Percentiles rank a stretch among this genome's conserved stretches.
phyloP scores from a whole-genome alignment of 2,888 invertebrate species.

The Caenorhabditis sinica region DNA sequence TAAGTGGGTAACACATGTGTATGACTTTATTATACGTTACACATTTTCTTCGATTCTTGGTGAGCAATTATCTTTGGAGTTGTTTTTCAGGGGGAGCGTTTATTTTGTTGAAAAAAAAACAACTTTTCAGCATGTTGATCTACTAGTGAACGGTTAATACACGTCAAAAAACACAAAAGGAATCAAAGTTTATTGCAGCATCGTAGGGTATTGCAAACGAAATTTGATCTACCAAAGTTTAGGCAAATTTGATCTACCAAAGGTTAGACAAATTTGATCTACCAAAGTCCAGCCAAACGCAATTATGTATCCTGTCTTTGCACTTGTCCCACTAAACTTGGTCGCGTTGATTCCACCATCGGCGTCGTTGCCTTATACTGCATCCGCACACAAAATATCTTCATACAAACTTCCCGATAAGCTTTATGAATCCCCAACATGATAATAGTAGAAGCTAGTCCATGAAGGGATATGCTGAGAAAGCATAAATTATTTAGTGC shows the following conservation, averaged over 20 bases:
- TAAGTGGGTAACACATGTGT: background rate
- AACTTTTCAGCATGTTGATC: no score
- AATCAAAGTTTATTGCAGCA: no score
- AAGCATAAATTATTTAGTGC: constrained; percentile 2
- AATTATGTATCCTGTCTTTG: background rate
- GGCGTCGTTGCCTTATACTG: background rate
- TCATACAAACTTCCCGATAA: constrained; percentile 7
- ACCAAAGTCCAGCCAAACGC: background rate
- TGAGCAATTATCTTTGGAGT: no score
- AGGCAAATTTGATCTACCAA: no score
- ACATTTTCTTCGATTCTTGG: no score
- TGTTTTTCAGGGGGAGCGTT: no score
- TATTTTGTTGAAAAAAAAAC: no score
- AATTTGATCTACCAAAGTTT: no score
- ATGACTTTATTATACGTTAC: background rate
- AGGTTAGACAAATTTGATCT: background rate
- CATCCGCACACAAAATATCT: background rate
- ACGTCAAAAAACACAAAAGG: no score
- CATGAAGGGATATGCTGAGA: constrained; percentile 17
- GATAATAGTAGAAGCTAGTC: constrained; percentile 12
- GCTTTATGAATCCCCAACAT: constrained; percentile 33
- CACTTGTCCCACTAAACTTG: background rate
- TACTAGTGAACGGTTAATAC: no score
- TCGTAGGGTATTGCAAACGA: no score
- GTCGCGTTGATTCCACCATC: background rate